These are phyloP conservation scores for Helleia helle DNA, from an alignment of 2,888 invertebrate species.

Conservation along the genomic window DNA sequence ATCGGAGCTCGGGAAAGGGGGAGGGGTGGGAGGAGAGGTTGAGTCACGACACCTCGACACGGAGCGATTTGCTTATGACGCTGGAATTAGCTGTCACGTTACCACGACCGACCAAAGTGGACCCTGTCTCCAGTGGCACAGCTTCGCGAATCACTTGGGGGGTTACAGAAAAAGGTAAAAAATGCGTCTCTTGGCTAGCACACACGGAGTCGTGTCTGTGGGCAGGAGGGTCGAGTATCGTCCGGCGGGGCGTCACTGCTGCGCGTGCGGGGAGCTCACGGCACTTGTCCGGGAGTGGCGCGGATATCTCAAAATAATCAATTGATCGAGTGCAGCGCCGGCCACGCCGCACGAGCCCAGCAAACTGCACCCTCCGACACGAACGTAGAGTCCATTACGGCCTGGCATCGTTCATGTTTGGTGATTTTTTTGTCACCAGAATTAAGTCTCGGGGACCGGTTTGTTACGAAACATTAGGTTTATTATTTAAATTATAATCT, in stretches of 20 bases:
- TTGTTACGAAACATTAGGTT: conserved; percentile 1
- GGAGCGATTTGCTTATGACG: too few species aligned
- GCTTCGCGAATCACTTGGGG: too few species aligned
- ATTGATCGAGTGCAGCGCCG: conserved; percentile 9
- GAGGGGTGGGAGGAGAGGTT: too few species aligned
- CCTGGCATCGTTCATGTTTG: neutral
- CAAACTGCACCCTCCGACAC: neutral
- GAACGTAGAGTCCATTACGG: neutral
- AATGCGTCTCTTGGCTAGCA: neutral
- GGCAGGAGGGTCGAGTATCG: neutral
- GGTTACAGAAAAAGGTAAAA: too few species aligned
- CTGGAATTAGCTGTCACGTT: too few species aligned
- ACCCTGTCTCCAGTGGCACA: too few species aligned
- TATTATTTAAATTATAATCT: neutral
- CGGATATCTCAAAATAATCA: conserved; percentile 13
- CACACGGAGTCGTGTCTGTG: neutral
- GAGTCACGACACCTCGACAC: too few species aligned
- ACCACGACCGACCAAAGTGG: too few species aligned
- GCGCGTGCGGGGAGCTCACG: conserved; percentile 9
- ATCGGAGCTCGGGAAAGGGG: too few species aligned
- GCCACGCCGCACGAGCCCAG: neutral
- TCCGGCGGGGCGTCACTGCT: neutral
- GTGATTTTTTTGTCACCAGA: neutral
- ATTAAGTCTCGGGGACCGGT: neutral
- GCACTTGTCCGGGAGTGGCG: conserved; percentile 10